Evolutionary conservation across 2,888 invertebrate species (phyloP), one percentile per base, ranked within the genome.

Genomic region (Chesias legatella): DNA sequence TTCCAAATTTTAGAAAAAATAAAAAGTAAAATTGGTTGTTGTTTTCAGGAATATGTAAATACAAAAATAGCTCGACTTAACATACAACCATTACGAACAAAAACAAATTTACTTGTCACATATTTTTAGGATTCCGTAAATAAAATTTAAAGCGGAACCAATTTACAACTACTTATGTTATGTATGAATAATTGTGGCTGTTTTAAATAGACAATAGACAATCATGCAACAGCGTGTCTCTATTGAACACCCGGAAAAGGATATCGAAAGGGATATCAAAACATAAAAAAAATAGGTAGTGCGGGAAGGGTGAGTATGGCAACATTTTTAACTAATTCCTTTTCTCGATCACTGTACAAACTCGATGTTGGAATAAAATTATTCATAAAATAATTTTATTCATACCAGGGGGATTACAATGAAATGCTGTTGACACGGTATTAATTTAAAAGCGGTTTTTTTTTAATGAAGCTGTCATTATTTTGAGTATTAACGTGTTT

Each of bases 311-410:
- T 48, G 57, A 52, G 60, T 56, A 63, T 81, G 86, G 88, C 88
- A 88, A 88, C 88, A 86, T 77, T 77, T 73, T 73, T 63, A 67
- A 61, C 65, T 67, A 68, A 63, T 62, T 58, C 58, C 52, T 60
- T 65, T 53, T 58, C 56, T 63, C 64, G 66, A 74, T 73, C 74
- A 84, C 88, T 88, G 88, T 88, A 88, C 88, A 85, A 56, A 76
- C 86, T 88, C 86, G 86, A 85, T 81, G 73, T 63, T 13, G 1
- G 44, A 52, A 47, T 37, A 47, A 51, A 51, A 51, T 42, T 45
- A 53, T 53, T 47, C 50, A 54, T 34, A 27, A 36, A 46, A 48
- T 48, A 55, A 49, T 38, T 51, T 49, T 34, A 56, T 43, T 58
- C 56, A 37, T 24, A 75, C 76, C 75, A 75, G 75, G 79, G 79